Evolutionary conservation across 2,797 vertebrate genomes (phyloP), one percentile per base, ranked within the genome.

Genomic region (Poecilia gillii): DNA sequence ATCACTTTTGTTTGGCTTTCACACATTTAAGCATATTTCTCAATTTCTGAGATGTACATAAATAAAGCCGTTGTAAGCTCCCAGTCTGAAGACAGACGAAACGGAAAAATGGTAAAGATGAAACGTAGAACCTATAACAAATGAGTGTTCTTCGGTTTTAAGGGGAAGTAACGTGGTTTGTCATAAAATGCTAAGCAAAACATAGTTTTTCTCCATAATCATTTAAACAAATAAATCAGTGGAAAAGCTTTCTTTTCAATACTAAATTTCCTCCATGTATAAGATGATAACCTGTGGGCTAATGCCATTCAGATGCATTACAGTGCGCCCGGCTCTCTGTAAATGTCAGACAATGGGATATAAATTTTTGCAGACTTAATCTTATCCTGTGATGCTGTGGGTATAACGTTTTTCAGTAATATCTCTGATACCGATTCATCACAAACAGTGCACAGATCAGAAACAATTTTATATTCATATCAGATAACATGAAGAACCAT

Each of bases 401-500:
- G 68, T 28, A n/a, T 20, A 75, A 73, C 79, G 23, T 74, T 74
- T 82, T 81, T 68, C 84, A 66, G 36, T n/a, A 36, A 85, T 84
- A 31, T 74, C 4, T 62, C 71, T 74, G 36, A 57, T 20, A 31
- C 28, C 59, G 49, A 76, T 71, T 87, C 77, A 86, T 76, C 59
- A 25, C 6, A 81, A 77, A 84, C 25, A 13, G 18, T 39, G 59
- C 36, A 74, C 79, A 25, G 36, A 79, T 72, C 62, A 76, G 70
- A 89, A 88, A 82, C 64, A 6, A 51, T 76, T 84, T 74, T 83
- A 90, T 86, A 39, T 76, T 90, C 62, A 47, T 70, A 85, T 90
- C 88, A 82, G 81, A 81, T 74, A 87, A 90, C 80, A 85, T 82
- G 51, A 85, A 84, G 78, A 90, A 85, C 88, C 79, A 71, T 28